A percentile compares a stretch with the other conserved stretches of the same genome.
Evolutionary conservation across 2,888 invertebrate genomes (phyloP).

Genomic region (Cephus pygmeus): DNA sequence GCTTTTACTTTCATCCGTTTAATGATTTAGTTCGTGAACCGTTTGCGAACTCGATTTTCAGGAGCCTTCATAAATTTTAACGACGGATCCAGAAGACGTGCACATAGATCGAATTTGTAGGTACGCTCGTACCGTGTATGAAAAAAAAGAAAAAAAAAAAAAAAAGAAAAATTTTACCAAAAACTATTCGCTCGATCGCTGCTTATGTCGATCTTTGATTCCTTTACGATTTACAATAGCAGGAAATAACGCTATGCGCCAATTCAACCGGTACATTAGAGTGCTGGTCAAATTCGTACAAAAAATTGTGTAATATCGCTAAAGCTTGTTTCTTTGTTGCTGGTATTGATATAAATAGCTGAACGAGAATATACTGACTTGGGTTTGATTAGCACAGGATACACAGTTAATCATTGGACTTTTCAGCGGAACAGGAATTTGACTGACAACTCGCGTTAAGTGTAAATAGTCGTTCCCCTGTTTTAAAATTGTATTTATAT

Average conservation of each 20-base stretch:
- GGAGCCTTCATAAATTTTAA: slow-evolving; percentile 42
- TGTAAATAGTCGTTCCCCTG: neutral
- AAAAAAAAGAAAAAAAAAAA: no score
- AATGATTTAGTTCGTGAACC: slow-evolving; percentile 58
- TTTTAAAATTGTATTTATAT: neutral
- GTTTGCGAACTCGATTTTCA: slow-evolving; percentile 47
- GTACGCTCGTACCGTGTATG: neutral
- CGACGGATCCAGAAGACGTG: neutral
- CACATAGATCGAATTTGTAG: neutral
- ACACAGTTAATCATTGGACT: neutral
- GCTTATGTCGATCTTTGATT: neutral
- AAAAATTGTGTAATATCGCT: neutral
- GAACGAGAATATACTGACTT: neutral
- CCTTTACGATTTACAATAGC: neutral
- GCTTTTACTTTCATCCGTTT: slow-evolving; percentile 56
- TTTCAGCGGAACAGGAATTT: neutral
- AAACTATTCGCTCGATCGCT: neutral
- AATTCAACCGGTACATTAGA: neutral
- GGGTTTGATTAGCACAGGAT: neutral
- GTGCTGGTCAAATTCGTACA: neutral
- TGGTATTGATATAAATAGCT: no score
- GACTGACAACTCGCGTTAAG: neutral
- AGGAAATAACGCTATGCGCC: neutral
- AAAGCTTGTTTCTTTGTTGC: neutral
- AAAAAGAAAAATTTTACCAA: neutral